Evolutionary conservation across 2,113 vertebrate genomes (phyloP).

Genomic region (Rhegmatorhina hoffmannsi): DNA sequence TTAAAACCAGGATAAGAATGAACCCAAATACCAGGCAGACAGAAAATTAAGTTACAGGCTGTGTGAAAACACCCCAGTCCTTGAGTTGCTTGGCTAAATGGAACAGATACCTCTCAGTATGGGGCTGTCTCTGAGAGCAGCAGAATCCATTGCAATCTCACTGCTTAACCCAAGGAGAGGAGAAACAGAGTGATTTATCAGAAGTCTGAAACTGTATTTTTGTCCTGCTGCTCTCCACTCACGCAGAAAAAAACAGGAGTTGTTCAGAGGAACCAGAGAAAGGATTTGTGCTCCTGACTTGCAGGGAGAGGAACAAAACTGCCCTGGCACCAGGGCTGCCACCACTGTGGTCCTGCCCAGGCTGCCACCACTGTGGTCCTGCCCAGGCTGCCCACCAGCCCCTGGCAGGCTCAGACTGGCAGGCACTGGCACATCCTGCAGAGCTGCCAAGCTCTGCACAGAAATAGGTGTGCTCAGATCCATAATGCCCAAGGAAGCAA

Average conservation of each 20-base stretch:
- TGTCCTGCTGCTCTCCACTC: neutral
- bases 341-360: neutral
- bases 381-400: neutral
- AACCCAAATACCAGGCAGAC: neutral
- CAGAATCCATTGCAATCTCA: neutral
- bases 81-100: neutral
- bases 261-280: neutral
- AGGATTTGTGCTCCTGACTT: neutral
- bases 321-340: neutral
- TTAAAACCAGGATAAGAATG: neutral
- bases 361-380: neutral
- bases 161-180: neutral
- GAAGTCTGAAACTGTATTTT: neutral
- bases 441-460: neutral
- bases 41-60: neutral
- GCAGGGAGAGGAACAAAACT: neutral
- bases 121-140: neutral
- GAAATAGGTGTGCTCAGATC: neutral
- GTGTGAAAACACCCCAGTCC: neutral
- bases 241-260: neutral
- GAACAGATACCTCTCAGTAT: neutral
- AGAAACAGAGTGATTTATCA: neutral
- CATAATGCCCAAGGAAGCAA: neutral
- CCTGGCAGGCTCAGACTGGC: neutral
- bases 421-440: neutral